These are phyloP conservation scores for Orthonyx spaldingii DNA, from an alignment of 2,113 vertebrate species.

Conservation along the genomic window DNA sequence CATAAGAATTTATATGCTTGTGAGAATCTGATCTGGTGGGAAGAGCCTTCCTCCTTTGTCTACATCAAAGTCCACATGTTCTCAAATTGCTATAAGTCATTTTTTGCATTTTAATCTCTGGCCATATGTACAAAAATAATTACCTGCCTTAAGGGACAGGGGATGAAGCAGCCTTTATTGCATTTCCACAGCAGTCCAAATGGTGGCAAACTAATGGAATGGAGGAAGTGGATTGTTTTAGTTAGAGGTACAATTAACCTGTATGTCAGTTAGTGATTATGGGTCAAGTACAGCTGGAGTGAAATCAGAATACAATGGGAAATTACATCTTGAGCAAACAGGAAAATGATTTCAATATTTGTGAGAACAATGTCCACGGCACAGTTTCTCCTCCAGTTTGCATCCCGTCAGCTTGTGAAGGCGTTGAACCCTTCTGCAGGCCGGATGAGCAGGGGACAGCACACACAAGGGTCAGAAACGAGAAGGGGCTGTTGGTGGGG, in stretches of 20 bases:
- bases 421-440: neutral
- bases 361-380: neutral
- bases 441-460: neutral
- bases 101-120: slow-evolving; percentile 53
- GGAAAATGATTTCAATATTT: neutral
- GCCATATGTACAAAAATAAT: slow-evolving; percentile 43
- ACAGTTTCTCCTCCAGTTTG: neutral
- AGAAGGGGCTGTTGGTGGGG: neutral
- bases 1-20: slow-evolving; percentile 48
- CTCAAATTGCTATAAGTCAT: slow-evolving; percentile 33
- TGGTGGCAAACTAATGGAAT: neutral
- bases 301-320: neutral
- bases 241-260: neutral
- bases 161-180: slow-evolving; percentile 8
- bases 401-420: neutral
- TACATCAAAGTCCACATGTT: slow-evolving; percentile 69
- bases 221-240: neutral
- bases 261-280: neutral
- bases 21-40: slow-evolving; percentile 31
- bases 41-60: slow-evolving; percentile 36
- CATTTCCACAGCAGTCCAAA: slow-evolving; percentile 7
- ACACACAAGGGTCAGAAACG: neutral
- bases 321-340: neutral
- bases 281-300: neutral
- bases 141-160: slow-evolving; percentile 46